Conservation (phyloP, 2,797 vertebrate genomes). For the Neosilurus hyrtlii region DNA sequence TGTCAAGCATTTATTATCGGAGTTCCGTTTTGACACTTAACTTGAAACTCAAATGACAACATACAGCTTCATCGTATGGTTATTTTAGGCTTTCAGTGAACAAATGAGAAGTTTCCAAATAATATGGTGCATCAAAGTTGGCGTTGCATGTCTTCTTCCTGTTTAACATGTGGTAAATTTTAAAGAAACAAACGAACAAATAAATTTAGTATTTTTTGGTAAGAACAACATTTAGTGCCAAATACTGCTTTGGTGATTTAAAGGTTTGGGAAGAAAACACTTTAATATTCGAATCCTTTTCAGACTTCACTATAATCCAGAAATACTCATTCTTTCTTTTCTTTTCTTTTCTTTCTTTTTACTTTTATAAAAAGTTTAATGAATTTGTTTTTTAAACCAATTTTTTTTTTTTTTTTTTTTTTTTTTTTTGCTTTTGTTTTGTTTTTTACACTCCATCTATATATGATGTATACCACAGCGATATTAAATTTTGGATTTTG, state of each 20-base stretch:
- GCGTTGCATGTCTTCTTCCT: background rate
- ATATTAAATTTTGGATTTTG: too few relatives aligned
- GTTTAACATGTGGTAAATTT: too few relatives aligned
- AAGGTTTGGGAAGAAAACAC: background rate
- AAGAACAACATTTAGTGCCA: background rate
- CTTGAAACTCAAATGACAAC: constrained; percentile 31
- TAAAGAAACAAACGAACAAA: too few relatives aligned
- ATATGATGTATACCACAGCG: too few relatives aligned
- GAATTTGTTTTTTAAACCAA: too few relatives aligned
- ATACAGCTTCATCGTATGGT: constrained; percentile 7
- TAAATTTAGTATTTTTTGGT: background rate
- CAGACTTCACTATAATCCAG: background rate
- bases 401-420: too few relatives aligned
- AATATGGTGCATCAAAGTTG: background rate
- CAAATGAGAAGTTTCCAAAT: constrained; percentile 22
- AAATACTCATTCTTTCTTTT: too few relatives aligned
- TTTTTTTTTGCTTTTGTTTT: too few relatives aligned
- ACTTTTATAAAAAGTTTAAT: too few relatives aligned
- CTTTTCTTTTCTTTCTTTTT: background rate
- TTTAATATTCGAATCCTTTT: background rate
- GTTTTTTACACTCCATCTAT: too few relatives aligned
- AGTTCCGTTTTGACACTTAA: constrained; percentile 51
- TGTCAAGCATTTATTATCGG: constrained; percentile 21
- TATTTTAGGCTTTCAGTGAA: constrained; percentile 38
- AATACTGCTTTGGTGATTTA: background rate